Evolutionary conservation across 2,797 vertebrate species (phyloP), one percentile per base, ranked within the genome.

Genomic region (Numenius phaeopus): DNA sequence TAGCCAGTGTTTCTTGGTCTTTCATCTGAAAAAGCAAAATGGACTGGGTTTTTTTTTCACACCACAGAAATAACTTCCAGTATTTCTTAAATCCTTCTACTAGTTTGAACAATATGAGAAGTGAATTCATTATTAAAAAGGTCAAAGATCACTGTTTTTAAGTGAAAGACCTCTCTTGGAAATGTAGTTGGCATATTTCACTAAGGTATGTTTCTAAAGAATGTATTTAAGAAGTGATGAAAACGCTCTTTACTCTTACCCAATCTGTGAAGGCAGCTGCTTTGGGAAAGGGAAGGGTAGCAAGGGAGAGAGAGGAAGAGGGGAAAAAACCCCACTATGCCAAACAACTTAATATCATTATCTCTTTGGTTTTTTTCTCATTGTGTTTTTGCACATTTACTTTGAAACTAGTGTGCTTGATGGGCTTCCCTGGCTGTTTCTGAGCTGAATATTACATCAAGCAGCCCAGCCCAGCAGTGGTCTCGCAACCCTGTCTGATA

Each of bases 381-480:
- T 26, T 69, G 22, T 83, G 49, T 40, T 90, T 84, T 80, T 76
- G 66, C 6, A 13, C n/a, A 87, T 70, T 86, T 81, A 65, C 50
- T 96, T 94, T 94, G 76, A 88, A 89, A 86, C 14, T 24, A 58
- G 39, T 32, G 32, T 73, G 12, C 26, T 86, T 94, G 46, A n/a
- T 91, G 85, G 90, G 65, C 67, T 91, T 92, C 24, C 59, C 65
- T 42, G 46, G 49, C 62, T 88, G 83, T 67, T 11, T 44, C 49
- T 75, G 91, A 91, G 42, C 75, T 87, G 77, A 83, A 85, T 82
- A 46, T 32, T 72, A 46, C 82, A 91, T 91, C 82, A 89, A 89
- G 73, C 9, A 84, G 47, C 58, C 70, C 27, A 44, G 62, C 52
- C 32, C 90, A 94, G 87, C 72, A 82, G 72, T 61, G 64, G 59